These are phyloP conservation scores for Salminus brasiliensis DNA, from an alignment of 2,113 vertebrate genomes.

Conservation along the genomic window DNA sequence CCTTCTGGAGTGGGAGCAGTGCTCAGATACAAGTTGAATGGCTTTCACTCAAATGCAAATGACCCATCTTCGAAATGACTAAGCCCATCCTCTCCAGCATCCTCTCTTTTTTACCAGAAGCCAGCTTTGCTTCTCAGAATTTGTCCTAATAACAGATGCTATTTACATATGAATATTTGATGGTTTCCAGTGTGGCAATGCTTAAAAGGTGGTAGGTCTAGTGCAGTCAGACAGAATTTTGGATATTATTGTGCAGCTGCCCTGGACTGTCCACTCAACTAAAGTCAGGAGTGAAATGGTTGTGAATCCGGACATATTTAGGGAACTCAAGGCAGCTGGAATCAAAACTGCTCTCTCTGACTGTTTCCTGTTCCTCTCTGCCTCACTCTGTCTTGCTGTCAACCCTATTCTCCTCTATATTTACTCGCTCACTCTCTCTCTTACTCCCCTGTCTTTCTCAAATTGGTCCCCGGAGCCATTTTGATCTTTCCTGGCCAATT, in stretches of 20 bases:
- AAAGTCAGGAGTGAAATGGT: neutral
- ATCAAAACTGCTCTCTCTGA: neutral
- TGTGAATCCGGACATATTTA: neutral
- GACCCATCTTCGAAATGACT: neutral
- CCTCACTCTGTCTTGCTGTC: neutral
- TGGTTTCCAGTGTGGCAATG: neutral
- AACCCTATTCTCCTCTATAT: neutral
- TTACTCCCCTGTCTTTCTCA: neutral
- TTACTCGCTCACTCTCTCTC: neutral
- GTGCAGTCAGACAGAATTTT: neutral
- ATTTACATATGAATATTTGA: neutral
- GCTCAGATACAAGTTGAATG: neutral
- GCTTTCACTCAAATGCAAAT: neutral
- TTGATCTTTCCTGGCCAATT: slow-evolving; percentile 55
- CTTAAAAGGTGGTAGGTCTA: neutral
- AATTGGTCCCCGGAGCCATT: slow-evolving; percentile 50
- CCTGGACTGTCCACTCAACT: neutral
- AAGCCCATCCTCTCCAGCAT: neutral
- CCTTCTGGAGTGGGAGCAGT: neutral
- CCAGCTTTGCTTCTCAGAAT: neutral
- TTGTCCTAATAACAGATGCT: neutral
- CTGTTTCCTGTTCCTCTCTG: neutral
- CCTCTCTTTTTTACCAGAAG: neutral
- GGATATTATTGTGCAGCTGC: neutral
- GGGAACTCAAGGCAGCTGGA: neutral